Conservation (phyloP, 2,888 invertebrate species). For the Eumacrocentrus americanus region DNA sequence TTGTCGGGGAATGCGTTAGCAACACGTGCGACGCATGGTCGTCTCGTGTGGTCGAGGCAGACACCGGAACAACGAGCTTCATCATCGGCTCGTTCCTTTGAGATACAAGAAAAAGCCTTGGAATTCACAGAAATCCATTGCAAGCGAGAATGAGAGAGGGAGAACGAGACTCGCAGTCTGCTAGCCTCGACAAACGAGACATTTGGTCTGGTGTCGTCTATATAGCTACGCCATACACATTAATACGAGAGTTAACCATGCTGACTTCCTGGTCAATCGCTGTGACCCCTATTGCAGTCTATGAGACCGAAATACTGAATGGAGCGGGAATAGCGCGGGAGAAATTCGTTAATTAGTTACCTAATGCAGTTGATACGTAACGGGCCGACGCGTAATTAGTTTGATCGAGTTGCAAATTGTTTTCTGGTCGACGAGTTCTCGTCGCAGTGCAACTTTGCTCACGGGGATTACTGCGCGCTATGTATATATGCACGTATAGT, state of each 20-base stretch:
- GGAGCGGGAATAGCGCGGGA: conserved; percentile 13
- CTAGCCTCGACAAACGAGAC: conserved; percentile 28
- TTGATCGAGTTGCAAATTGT: conserved; percentile 39
- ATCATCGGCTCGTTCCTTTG: conserved; percentile 16
- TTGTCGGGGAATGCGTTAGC: conserved; percentile 59
- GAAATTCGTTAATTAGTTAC: conserved; percentile 40
- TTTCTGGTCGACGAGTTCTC: conserved; percentile 26
- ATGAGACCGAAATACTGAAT: not conserved
- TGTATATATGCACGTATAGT: not conserved
- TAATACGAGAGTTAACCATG: conserved; percentile 13
- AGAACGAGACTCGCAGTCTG: conserved; percentile 35
- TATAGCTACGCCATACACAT: not conserved
- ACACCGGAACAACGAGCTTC: conserved; percentile 23
- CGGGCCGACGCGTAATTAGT: conserved; percentile 39
- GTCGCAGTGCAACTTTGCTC: conserved; percentile 13
- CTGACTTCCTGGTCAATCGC: conserved; percentile 30
- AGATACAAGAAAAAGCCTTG: conserved; percentile 21
- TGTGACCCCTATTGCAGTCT: not conserved
- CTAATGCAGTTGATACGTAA: conserved; percentile 32
- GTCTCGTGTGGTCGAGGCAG: conserved; percentile 26
- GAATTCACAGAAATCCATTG: conserved; percentile 20
- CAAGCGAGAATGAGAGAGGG: conserved; percentile 13
- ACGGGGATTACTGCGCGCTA: not conserved
- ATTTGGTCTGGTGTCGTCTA: conserved; percentile 18
- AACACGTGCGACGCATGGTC: conserved; percentile 54